Evolutionary conservation across 2,113 vertebrate genomes (phyloP), one percentile per base, ranked within the genome.

Genomic region (Cyanistes caeruleus): DNA sequence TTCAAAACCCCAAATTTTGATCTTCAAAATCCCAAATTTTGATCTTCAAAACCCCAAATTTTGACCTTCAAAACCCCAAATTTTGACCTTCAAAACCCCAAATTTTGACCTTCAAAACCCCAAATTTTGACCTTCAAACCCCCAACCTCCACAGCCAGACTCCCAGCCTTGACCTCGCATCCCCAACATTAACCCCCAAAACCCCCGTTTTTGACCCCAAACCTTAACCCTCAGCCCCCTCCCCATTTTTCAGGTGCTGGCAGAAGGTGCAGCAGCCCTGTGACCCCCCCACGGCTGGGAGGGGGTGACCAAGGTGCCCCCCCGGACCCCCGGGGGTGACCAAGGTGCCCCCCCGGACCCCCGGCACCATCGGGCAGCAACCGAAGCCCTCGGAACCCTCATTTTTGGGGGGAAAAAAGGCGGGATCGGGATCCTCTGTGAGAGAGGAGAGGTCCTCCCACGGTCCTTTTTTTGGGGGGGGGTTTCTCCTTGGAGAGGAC

Each of bases 291-390:
- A 5, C 1, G 43, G 5, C 25, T 21, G 37, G 25, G 2, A 35
- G 7, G 35, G 41, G 6, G 27, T 22, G 53, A 22, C 49, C 27
- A 13, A 60, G 30, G 31, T 39, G 73, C 39, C 39, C 39, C 17
- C 14, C 31, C 37, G 17, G 25, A 76, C 16, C 44, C 20, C 25
- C 4, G 4, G 30, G 41, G 6, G 27, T 22, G 53, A 22, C 49
- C 27, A 13, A 60, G 30, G 31, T 39, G 73, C 39, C 39, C 39
- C 17, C 14, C 31, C 37, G 17, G 25, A 76, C 16, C 44, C 20
- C 25, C 4, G 4, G 30, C 60, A 9, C 5, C 8, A 5, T 17
- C 9, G 5, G 13, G 33, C 33, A 39, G 33, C 1, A 3, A 58
- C 43, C 5, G 1, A 44, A 16, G 23, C 31, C 27, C 30, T 39